Evolutionary conservation across 2,888 invertebrate genomes (phyloP).

Genomic region (Diarsia mendica): DNA sequence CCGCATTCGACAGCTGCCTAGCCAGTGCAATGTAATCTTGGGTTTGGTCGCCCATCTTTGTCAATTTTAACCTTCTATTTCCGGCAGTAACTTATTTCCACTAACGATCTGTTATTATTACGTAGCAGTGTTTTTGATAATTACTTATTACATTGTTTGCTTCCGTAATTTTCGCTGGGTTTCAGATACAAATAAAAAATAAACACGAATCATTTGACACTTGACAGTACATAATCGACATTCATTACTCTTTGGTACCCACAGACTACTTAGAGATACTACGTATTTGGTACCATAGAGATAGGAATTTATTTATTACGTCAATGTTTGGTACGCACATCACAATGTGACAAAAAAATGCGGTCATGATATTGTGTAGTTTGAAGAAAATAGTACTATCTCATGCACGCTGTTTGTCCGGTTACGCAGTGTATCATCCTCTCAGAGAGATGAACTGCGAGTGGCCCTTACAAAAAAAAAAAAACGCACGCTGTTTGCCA

Average conservation of each 20-base stretch:
- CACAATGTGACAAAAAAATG: background rate
- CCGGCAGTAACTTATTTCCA: background rate
- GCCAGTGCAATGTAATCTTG: slow-evolving; percentile 74
- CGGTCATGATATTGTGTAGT: too few relatives aligned
- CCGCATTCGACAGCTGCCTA: slow-evolving; percentile 70
- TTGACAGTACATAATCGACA: too few relatives aligned
- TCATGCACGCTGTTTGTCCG: too few relatives aligned
- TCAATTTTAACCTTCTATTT: background rate
- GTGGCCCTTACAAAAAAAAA: too few relatives aligned
- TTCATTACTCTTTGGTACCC: too few relatives aligned
- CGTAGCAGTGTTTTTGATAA: background rate
- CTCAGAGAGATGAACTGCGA: too few relatives aligned
- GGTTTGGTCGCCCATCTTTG: slow-evolving; percentile 71
- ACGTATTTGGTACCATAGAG: too few relatives aligned
- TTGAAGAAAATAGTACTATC: background rate
- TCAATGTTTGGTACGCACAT: too few relatives aligned
- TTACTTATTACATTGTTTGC: background rate
- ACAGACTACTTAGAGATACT: too few relatives aligned
- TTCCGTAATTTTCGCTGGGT: background rate
- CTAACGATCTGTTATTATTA: background rate
- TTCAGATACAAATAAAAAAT: slow-evolving; percentile 7
- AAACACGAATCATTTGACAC: too few relatives aligned
- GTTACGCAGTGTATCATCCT: too few relatives aligned
- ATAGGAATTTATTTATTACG: too few relatives aligned
- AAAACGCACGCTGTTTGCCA: background rate